phyloP scores from a whole-genome alignment of 2,797 vertebrate genomes.

The Sebastes aleutianus region DNA sequence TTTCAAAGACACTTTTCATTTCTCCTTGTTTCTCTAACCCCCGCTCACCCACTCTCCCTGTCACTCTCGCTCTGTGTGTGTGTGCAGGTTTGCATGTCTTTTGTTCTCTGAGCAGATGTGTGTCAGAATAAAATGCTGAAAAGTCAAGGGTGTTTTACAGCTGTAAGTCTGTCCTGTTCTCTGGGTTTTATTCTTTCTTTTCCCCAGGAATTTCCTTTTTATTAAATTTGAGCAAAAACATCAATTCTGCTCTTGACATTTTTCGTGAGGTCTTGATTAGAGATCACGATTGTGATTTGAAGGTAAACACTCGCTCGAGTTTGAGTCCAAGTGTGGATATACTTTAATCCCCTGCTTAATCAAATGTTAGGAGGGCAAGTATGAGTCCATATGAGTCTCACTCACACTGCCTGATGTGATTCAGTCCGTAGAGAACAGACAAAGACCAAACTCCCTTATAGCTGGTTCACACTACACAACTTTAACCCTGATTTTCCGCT shows the following conservation, averaged over 20 bases:
- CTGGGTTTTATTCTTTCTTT: background rate
- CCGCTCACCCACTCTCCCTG: conserved; percentile 47
- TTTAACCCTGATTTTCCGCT: too few relatives aligned
- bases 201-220: conserved; percentile 17
- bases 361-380: conserved; percentile 9
- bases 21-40: conserved; percentile 70
- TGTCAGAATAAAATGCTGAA: conserved; percentile 40
- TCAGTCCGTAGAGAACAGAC: background rate
- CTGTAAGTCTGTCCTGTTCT: conserved; percentile 11
- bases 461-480: background rate
- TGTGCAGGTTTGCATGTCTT: conserved; percentile 47
- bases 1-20: conserved; percentile 80
- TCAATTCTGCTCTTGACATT: conserved; percentile 19
- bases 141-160: conserved; percentile 47
- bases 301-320: conserved; percentile 27
- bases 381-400: conserved; percentile 11
- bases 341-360: conserved; percentile 11
- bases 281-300: conserved; percentile 38
- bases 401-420: conserved; percentile 13
- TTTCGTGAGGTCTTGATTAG: conserved; percentile 38
- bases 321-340: conserved; percentile 13
- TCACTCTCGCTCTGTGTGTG: conserved; percentile 44
- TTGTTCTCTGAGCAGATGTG: conserved; percentile 58
- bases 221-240: conserved; percentile 44
- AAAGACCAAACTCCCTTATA: background rate